Evolutionary conservation across 2,888 invertebrate genomes (phyloP).

Genomic region (Myathropa florea): DNA sequence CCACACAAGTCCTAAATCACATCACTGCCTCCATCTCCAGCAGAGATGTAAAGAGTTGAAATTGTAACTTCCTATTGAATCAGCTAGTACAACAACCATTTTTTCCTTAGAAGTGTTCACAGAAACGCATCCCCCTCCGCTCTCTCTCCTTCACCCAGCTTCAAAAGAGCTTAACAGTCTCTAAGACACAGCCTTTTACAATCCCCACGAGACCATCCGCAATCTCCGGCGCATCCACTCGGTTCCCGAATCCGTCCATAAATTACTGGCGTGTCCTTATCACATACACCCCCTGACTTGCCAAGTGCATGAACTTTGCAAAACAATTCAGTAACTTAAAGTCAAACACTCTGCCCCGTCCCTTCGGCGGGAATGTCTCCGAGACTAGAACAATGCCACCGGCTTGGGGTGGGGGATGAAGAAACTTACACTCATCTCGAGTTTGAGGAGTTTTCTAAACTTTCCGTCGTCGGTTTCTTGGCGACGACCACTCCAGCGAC

Average conservation of each 20-base stretch:
- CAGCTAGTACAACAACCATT: too few relatives aligned
- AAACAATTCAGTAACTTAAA: conserved; percentile 13
- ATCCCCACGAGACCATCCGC: background rate
- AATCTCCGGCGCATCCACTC: background rate
- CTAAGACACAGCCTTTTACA: background rate
- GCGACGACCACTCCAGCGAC: background rate
- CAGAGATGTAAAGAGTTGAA: too few relatives aligned
- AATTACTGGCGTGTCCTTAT: conserved; percentile 22
- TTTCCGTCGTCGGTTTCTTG: conserved; percentile 11
- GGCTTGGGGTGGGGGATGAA: background rate
- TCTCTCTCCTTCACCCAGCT: too few relatives aligned
- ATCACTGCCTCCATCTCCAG: too few relatives aligned
- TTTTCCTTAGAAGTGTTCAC: too few relatives aligned
- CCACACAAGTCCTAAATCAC: too few relatives aligned
- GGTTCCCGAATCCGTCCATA: background rate
- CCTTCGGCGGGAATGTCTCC: background rate
- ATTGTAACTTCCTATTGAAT: too few relatives aligned
- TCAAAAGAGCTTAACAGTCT: too few relatives aligned
- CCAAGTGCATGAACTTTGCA: conserved; percentile 24
- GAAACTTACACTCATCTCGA: conserved; percentile 10
- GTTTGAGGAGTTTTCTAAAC: conserved; percentile 33
- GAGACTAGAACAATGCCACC: conserved; percentile 25
- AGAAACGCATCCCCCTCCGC: too few relatives aligned
- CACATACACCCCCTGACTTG: conserved; percentile 1
- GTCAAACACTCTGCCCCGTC: background rate